These are phyloP conservation scores for Holocentrus rufus DNA, from an alignment of 2,797 vertebrate species.

Conservation along the genomic window DNA sequence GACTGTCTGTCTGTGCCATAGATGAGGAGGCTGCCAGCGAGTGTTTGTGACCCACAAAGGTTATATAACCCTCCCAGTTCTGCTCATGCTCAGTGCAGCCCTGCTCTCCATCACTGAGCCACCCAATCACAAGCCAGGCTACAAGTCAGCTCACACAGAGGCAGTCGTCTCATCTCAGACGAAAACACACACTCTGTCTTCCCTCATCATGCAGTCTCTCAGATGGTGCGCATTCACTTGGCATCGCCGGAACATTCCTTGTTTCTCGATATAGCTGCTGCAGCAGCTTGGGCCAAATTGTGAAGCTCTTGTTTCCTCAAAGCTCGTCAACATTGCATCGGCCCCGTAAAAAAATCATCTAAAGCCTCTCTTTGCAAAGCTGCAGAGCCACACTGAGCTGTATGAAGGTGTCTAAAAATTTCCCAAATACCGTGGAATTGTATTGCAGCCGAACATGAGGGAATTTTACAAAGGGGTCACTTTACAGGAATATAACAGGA, in stretches of 20 bases:
- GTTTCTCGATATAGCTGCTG: constrained; percentile 25
- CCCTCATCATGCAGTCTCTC: constrained; percentile 10
- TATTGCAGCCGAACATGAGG: too few relatives aligned
- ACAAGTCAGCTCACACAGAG: constrained; percentile 27
- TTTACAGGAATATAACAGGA: too few relatives aligned
- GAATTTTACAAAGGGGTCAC: too few relatives aligned
- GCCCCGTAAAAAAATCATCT: not conserved
- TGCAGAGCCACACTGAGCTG: not conserved
- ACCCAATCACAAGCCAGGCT: constrained; percentile 56
- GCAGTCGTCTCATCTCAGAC: constrained; percentile 14
- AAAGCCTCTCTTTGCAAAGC: not conserved
- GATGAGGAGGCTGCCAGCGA: constrained; percentile 48
- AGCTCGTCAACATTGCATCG: not conserved
- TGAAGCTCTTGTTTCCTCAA: not conserved
- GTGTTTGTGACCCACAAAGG: constrained; percentile 67
- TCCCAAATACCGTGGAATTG: too few relatives aligned
- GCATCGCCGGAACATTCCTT: constrained; percentile 18
- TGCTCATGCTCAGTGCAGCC: constrained; percentile 72
- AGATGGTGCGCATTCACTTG: not conserved
- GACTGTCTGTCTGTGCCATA: constrained; percentile 24
- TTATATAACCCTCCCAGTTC: constrained; percentile 73
- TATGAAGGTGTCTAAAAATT: not conserved
- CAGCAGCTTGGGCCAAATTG: constrained; percentile 3
- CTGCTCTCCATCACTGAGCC: constrained; percentile 54
- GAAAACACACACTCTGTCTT: not conserved